These are phyloP conservation scores for Pseudomyrmex gracilis DNA, from an alignment of 1,140 invertebrate species.

Conservation along the genomic window DNA sequence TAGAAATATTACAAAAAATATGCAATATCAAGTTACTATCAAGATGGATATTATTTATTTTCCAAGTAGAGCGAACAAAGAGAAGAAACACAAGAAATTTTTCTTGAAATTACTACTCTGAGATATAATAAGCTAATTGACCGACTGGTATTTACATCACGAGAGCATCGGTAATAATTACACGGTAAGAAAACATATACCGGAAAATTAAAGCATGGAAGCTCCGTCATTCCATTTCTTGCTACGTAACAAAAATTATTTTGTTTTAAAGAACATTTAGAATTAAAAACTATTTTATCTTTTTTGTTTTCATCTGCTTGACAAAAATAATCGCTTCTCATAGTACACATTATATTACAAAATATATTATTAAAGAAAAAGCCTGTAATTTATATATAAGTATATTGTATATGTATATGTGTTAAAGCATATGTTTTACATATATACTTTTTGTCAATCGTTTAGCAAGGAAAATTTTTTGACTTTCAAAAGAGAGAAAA, in stretches of 20 bases:
- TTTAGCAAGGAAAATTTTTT: no score
- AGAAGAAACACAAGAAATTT: constrained; percentile 16
- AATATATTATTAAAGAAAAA: no score
- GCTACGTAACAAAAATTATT: neutral
- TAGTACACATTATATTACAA: no score
- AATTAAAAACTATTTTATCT: no score
- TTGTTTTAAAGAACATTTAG: neutral
- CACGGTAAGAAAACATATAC: neutral
- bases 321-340: no score
- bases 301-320: no score
- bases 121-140: constrained; percentile 7
- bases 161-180: constrained; percentile 24
- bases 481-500: no score
- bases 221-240: neutral
- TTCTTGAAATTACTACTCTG: neutral
- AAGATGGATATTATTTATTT: neutral
- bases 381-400: no score
- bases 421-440: no score
- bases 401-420: no score
- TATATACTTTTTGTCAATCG: no score
- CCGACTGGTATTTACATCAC: constrained; percentile 13
- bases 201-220: neutral
- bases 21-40: neutral
- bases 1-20: neutral
- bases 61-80: constrained; percentile 6